Evolutionary conservation across 2,888 invertebrate genomes (phyloP).

Genomic region (Spisula solida): DNA sequence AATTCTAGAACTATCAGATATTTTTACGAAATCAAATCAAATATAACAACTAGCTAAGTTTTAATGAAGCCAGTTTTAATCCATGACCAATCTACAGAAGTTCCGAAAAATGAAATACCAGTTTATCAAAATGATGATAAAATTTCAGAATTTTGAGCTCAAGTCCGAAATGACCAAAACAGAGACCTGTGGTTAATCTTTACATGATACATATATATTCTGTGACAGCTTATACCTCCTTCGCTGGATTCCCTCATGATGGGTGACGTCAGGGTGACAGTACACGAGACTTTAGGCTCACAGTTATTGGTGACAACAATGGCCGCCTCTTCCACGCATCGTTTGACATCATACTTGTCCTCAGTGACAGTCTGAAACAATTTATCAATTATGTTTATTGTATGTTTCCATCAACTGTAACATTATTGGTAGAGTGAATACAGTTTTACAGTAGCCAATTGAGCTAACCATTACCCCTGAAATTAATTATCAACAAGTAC

Average conservation of each 20-base stretch:
- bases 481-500: too few relatives aligned
- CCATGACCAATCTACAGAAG: conserved; percentile 80
- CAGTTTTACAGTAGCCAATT: too few relatives aligned
- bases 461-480: too few relatives aligned
- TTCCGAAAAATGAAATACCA: conserved; percentile 36
- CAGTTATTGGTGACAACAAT: conserved; percentile 93
- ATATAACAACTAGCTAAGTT: neutral
- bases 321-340: conserved; percentile 94
- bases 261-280: conserved; percentile 97
- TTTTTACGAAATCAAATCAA: neutral
- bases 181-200: neutral
- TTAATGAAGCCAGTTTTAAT: conserved; percentile 5
- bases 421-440: too few relatives aligned
- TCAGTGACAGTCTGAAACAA: conserved; percentile 90
- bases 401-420: too few relatives aligned
- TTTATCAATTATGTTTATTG: neutral
- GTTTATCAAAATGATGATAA: neutral
- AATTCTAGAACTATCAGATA: neutral
- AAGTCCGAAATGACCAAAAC: conserved; percentile 30
- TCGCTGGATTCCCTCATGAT: conserved; percentile 92
- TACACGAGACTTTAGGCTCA: conserved; percentile 90
- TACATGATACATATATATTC: neutral
- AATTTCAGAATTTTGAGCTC: conserved; percentile 17
- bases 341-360: conserved; percentile 94
- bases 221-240: conserved; percentile 75